Conservation (phyloP, 2,113 vertebrate genomes). For the Prietella phreatophila region DNA sequence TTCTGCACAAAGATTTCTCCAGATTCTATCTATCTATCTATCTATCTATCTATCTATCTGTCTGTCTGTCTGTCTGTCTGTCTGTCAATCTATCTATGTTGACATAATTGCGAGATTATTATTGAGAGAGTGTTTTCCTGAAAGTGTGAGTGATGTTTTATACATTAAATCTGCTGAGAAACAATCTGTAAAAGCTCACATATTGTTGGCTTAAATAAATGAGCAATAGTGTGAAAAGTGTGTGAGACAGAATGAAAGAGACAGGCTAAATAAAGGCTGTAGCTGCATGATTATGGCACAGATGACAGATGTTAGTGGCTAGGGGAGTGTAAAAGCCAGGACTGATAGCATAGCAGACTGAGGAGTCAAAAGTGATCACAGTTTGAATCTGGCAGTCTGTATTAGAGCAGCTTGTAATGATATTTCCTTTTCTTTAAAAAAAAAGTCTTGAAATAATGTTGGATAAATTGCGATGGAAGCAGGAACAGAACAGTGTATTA, state of each 20-base stretch:
- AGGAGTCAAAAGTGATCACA: neutral
- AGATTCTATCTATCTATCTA: too few species aligned
- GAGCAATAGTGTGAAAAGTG: conserved; percentile 15
- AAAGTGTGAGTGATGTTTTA: conserved; percentile 13
- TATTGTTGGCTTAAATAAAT: neutral
- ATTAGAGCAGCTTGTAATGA: neutral
- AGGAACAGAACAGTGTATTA: neutral
- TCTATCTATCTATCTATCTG: too few species aligned
- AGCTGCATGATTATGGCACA: conserved; percentile 16
- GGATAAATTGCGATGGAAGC: neutral
- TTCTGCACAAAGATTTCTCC: too few species aligned
- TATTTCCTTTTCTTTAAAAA: neutral
- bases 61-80: too few species aligned
- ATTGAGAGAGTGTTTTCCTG: neutral
- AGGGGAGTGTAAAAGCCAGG: neutral
- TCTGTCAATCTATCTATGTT: too few species aligned
- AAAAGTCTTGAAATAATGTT: neutral
- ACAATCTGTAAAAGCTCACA: conserved; percentile 16
- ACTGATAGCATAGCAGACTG: neutral
- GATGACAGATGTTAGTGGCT: neutral
- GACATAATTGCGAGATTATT: neutral
- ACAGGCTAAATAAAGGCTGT: conserved; percentile 23
- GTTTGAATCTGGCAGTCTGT: neutral
- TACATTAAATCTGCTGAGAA: conserved; percentile 18
- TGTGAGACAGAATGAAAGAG: conserved; percentile 10